Base-by-base conservation (phyloP, 2,797 vertebrate species). In the Mionectes olivaceus region DNA sequence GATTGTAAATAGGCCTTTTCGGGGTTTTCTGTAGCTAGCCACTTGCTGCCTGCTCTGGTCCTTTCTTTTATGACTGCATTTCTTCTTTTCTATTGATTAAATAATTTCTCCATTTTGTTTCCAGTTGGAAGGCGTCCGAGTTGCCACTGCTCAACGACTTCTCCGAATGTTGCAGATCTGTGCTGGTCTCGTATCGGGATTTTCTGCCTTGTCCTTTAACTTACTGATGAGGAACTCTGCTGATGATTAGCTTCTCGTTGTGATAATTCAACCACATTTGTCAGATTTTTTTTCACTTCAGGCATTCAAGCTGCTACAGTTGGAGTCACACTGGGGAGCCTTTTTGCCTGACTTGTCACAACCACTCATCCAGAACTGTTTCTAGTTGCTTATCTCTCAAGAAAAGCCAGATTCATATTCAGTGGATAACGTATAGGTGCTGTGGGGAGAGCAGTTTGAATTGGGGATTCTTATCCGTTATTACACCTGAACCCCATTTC, bases 121-220 rank as follows among this genome's bases (percentile, higher is more conserved):
- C 24, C 97, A 99, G 99, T 97, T 98, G 35, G 96, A 98, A 77
- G 94, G 96, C 12, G 93, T 98, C 35, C 97, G 98, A 52, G 69
- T 35, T 79, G 44, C 94, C 46, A 97, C 98, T 19, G 98, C 98
- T 2, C 98, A 97, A 73, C 98, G 99, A 65, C 98, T 99, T 65
- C 90, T 99, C 30, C 98, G 95, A 41, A 97, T 99, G 35, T 96
- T 99, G 73, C 98, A 98, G 95, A 97, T 99, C 94, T 98, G 98
- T 0, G 98, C 99, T 1, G 99, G 99, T 85, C 96, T 98, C 0
- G 68, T 99, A 91, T 98, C 98, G 0, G 97, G 99, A 60, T 50
- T 98, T 27, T 99, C 99, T 0, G 97, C 98, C 24, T 98, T 99
- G 68, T 98, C 94, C 95, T 98, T 99, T 93, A 97, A 98, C 87